These are phyloP conservation scores for Drosophila navojoa DNA, from an alignment of 1,140 invertebrate species.

Conservation along the genomic window DNA sequence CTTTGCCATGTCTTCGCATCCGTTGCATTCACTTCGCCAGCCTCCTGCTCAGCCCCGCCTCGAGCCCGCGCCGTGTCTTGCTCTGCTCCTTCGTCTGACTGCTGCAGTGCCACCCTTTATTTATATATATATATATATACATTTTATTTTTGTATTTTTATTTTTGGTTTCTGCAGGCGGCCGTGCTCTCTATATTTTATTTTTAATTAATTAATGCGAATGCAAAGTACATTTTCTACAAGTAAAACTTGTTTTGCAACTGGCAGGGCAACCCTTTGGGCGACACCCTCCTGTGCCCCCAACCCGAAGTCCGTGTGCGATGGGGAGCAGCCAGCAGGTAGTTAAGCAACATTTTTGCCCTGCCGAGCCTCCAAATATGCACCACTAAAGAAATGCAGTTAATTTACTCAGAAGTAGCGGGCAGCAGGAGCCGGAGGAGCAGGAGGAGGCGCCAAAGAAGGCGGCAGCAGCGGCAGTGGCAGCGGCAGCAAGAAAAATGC, in stretches of 20 bases:
- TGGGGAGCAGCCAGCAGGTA: slow-evolving; percentile 15
- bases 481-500: slow-evolving; percentile 59
- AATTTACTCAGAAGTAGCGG: slow-evolving; percentile 80
- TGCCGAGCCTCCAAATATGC: slow-evolving; percentile 75
- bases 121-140: slow-evolving; percentile 17
- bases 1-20: slow-evolving; percentile 82
- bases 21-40: slow-evolving; percentile 67
- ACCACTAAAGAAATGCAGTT: slow-evolving; percentile 80
- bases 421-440: slow-evolving; percentile 15
- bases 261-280: slow-evolving; percentile 49
- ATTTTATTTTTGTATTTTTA: slow-evolving; percentile 18
- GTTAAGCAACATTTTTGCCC: slow-evolving; percentile 42
- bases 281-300: neutral
- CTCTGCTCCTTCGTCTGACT: slow-evolving; percentile 58
- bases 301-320: neutral
- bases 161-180: slow-evolving; percentile 40
- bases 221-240: slow-evolving; percentile 83
- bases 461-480: slow-evolving; percentile 32
- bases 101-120: slow-evolving; percentile 72
- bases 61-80: slow-evolving; percentile 23
- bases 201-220: slow-evolving; percentile 84
- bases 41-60: neutral
- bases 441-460: slow-evolving; percentile 7
- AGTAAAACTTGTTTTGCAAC: slow-evolving; percentile 82
- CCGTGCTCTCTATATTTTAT: slow-evolving; percentile 72